A percentile compares a stretch with the other conserved stretches of the same genome.
Evolutionary conservation across 2,797 vertebrate genomes (phyloP).

Genomic region (Huso huso): DNA sequence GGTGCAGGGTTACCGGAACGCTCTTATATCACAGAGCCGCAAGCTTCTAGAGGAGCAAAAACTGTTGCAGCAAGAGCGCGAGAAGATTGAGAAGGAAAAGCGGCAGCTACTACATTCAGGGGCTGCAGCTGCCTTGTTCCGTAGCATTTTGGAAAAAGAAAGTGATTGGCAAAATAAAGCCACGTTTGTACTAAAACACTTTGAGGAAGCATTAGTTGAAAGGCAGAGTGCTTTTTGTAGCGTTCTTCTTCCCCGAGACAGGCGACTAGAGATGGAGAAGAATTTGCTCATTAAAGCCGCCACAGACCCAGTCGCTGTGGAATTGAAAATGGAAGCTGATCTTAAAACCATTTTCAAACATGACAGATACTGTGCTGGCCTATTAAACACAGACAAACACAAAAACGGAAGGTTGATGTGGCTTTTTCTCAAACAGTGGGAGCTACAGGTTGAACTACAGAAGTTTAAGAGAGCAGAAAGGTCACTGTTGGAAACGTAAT

Average conservation of each 20-base stretch:
- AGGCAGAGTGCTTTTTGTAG: slow-evolving; percentile 87
- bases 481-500: slow-evolving; percentile 45
- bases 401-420: slow-evolving; percentile 93
- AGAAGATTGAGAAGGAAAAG: slow-evolving; percentile 67
- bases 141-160: slow-evolving; percentile 62
- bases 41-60: slow-evolving; percentile 77
- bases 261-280: slow-evolving; percentile 78
- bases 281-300: slow-evolving; percentile 71
- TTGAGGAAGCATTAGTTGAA: slow-evolving; percentile 74
- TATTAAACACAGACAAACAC: slow-evolving; percentile 70
- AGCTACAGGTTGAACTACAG: slow-evolving; percentile 71
- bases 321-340: slow-evolving; percentile 68
- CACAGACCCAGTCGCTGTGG: slow-evolving; percentile 58
- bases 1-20: slow-evolving; percentile 75
- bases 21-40: slow-evolving; percentile 78
- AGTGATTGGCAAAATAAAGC: slow-evolving; percentile 67
- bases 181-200: slow-evolving; percentile 58
- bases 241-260: slow-evolving; percentile 56
- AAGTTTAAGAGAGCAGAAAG: slow-evolving; percentile 75
- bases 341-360: slow-evolving; percentile 85
- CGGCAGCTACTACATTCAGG: slow-evolving; percentile 54
- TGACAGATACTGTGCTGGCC: slow-evolving; percentile 77
- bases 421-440: slow-evolving; percentile 91
- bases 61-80: slow-evolving; percentile 68
- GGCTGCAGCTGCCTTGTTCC: slow-evolving; percentile 52